Conservation (phyloP, 2,888 invertebrate genomes). For the Icerya purchasi region DNA sequence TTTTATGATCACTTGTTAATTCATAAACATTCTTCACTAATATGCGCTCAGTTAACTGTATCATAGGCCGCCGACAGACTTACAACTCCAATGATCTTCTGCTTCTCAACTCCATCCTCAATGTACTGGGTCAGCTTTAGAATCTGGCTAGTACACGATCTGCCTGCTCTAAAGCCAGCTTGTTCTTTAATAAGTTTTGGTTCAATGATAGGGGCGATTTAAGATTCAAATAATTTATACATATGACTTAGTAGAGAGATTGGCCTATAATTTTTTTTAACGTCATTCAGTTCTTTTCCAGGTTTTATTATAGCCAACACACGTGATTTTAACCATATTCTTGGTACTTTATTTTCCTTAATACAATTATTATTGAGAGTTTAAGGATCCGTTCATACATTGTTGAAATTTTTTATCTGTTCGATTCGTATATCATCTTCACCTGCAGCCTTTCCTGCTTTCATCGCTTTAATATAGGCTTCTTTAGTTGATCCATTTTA, state of each 20-base stretch:
- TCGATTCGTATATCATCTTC: no score
- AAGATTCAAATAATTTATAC: neutral
- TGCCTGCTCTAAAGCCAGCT: neutral
- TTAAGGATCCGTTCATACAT: neutral
- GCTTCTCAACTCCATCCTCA: neutral
- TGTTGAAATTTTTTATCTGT: no score
- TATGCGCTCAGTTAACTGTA: neutral
- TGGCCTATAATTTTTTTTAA: neutral
- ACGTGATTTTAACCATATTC: neutral
- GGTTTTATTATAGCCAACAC: neutral
- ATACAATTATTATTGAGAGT: neutral
- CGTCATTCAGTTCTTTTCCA: neutral
- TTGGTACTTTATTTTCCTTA: no score
- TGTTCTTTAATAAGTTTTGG: neutral
- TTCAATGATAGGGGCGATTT: neutral
- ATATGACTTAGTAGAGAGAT: neutral
- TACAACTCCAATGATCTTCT: neutral
- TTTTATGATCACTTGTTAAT: neutral
- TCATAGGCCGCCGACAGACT: neutral
- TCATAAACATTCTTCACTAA: neutral
- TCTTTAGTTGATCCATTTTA: neutral
- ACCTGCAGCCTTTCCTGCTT: no score
- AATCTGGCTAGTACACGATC: neutral
- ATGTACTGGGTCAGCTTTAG: neutral
- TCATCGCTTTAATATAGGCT: no score